Percentiles rank a stretch among this genome's conserved stretches.
Conservation (phyloP, 1,140 invertebrate species). For the Meloidogyne exigua region DNA sequence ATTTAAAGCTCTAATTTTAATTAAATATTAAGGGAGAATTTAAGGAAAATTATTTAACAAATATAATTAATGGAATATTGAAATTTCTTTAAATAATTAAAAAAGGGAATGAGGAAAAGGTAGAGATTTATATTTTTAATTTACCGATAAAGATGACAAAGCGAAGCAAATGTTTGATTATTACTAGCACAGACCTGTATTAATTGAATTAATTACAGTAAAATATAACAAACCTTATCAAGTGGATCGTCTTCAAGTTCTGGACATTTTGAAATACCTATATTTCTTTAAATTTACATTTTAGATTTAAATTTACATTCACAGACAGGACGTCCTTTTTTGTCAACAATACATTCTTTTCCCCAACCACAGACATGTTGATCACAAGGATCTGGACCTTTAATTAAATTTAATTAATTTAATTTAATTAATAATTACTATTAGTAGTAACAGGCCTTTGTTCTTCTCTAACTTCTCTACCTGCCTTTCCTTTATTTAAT, state of each 20-base stretch:
- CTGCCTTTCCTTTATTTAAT: conserved; percentile 42
- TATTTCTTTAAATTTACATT: background rate
- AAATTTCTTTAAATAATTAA: too few species aligned
- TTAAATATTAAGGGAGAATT: too few species aligned
- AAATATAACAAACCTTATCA: conserved; percentile 44
- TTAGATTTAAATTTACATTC: conserved; percentile 69
- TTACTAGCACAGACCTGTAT: conserved; percentile 81
- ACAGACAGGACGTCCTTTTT: conserved; percentile 76
- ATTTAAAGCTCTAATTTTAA: too few species aligned
- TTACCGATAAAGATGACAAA: conserved; percentile 81
- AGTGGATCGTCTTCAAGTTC: conserved; percentile 61
- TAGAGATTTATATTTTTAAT: background rate
- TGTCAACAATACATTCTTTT: conserved; percentile 76
- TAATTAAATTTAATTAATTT: background rate
- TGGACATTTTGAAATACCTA: conserved; percentile 75
- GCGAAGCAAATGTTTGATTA: conserved; percentile 87
- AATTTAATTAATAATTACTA: background rate
- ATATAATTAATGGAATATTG: too few species aligned
- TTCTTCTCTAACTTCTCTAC: conserved; percentile 27
- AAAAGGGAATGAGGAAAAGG: too few species aligned
- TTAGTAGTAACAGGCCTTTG: conserved; percentile 9
- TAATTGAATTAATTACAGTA: too few species aligned
- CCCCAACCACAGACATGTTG: conserved; percentile 85
- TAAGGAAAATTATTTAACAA: too few species aligned
- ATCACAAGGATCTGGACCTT: conserved; percentile 72